Conservation (phyloP, 2,888 invertebrate species). For the Crematogaster levior region DNA sequence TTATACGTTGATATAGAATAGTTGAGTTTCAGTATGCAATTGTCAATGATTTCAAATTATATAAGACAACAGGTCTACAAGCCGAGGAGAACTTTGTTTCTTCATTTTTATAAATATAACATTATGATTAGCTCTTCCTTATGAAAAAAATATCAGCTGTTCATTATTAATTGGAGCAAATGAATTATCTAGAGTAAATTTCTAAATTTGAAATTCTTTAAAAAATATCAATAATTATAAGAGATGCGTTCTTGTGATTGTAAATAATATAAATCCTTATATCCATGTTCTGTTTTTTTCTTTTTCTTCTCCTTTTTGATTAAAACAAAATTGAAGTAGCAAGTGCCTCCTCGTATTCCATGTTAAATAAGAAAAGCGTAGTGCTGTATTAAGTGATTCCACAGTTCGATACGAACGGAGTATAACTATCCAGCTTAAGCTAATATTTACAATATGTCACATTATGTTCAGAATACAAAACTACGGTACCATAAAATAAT, state of each 20-base stretch:
- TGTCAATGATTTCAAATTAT: conserved; percentile 35
- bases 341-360: conserved; percentile 52
- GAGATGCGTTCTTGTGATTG: conserved; percentile 46
- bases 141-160: conserved; percentile 22
- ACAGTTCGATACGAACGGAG: conserved; percentile 68
- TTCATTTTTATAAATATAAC: conserved; percentile 51
- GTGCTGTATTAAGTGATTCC: conserved; percentile 60
- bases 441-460: conserved; percentile 75
- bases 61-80: conserved; percentile 54
- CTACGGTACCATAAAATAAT: conserved; percentile 68
- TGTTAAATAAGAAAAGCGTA: conserved; percentile 58
- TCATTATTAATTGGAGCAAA: conserved; percentile 1
- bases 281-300: not conserved
- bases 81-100: conserved; percentile 37
- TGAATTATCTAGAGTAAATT: conserved; percentile 2
- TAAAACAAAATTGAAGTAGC: conserved; percentile 58
- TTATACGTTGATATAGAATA: conserved; percentile 53
- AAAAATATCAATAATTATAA: conserved; percentile 53
- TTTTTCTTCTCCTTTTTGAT: conserved; percentile 40
- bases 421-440: conserved; percentile 68
- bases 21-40: conserved; percentile 40
- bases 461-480: conserved; percentile 68
- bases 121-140: conserved; percentile 32
- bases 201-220: conserved; percentile 1
- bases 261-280: conserved; percentile 61